Base-by-base conservation (phyloP, 2,888 invertebrate species). In the Ptychoptera albimana region DNA sequence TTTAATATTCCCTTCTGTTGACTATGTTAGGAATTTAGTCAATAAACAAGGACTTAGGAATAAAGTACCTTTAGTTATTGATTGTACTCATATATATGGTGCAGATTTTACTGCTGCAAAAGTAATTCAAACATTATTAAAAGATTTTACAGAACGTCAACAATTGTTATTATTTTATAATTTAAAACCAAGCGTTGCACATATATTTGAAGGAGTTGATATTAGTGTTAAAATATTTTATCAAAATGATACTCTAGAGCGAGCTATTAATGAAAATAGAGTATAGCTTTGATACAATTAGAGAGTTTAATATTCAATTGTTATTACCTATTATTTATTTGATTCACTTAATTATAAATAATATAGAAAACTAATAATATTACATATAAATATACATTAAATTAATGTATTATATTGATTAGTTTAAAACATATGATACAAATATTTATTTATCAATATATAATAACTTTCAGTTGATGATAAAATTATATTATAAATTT, bases 21-120 rank as follows among this genome's bases (percentile, higher is more conserved):
- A 88, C 65, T 87, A 89, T 66, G 85, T 91, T 50, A 74, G 86
- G 48, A 81, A 84, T 56, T 72, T 86, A 48, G 86, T 91, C 48
- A 84, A 80, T 49, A 88, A 89, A 65, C 80, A 79, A 61, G 84
- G 85, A 44, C 67, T 72, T 9, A 73, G 76, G 34, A 73, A 75
- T 51, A 74, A 72, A 49, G 57, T 79, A 51, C 85, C 87, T 6
- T 84, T 87, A 39, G 86, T 88, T 35, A 77, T 88, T 46, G 87
- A 89, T 66, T 88, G 88, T 65, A 79, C 83, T 43, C 85, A 88
- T 66, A 84, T 88, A 56, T 86, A 87, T 66, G 83, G 84, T 50
- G 85, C 87, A 4, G 88, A 89, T 66, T 89, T 78, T 65, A 88
- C 87, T 2, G 87, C 88, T 4, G 87, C 87, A 47, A 81, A 78